Base-by-base conservation (phyloP, 2,888 invertebrate species). In the Sinelater perroti region DNA sequence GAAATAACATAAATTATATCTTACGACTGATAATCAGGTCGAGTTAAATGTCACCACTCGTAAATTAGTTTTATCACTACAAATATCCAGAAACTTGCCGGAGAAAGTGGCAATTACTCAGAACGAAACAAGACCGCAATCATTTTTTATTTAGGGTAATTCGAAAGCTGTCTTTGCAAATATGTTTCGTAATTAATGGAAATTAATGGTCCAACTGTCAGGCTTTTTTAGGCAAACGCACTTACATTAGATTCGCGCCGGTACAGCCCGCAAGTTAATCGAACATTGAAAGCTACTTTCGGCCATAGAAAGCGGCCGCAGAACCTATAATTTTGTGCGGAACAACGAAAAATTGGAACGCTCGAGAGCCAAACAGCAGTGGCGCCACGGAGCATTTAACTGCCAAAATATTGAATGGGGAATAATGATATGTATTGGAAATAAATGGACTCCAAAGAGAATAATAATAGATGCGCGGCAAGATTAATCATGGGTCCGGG, bases 11-110 rank as follows among this genome's bases (percentile, higher is more conserved):
- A 72, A 74, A 65, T 72, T 72, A 72, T 70, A 63, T 66, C 65
- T 71, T 72, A 71, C 73, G 66, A 64, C 61, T 68, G 72, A 73
- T 74, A 74, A 73, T 70, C 66, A 67, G 72, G 72, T 70, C 72
- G 70, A 62, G 67, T 65, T 70, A 70, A 73, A 71, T 73, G 74
- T 74, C 74, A 73, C 63, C 62, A 60, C 60, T 64, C 67, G 69
- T 75, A 74, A 75, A 74, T 75, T 71, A 70, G 66, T 66, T 72
- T 74, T 74, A 71, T 53, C 44, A 44, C 33, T 45, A 28, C 35
- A 36, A 44, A 44, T 53, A 53, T 45, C 33, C 53, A 53, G 20
- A 31, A 45, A 52, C 35, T 52, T 53, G 53, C 26, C 36, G 30
- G 53, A 53, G 53, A 53, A 53, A 53, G 53, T 53, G 11, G 35